Base-by-base conservation (phyloP, 2,113 vertebrate genomes). In the Pterocles gutturalis region DNA sequence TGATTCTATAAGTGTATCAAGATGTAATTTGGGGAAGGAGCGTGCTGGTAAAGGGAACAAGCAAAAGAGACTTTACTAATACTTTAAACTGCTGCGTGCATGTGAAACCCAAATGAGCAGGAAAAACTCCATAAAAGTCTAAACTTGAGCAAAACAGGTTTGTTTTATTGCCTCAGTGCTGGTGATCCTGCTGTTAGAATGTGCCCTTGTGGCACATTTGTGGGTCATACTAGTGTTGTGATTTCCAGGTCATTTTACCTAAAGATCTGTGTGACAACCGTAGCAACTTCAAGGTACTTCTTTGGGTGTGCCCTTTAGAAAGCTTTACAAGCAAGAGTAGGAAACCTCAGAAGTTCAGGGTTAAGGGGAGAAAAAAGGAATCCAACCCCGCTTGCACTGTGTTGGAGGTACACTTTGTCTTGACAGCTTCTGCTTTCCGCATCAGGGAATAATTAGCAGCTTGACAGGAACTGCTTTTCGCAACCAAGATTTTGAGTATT, bases 391-490 rank as follows among this genome's bases (percentile, higher is more conserved):
- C 13, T 60, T 62, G 49, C 3, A 1, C 26, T 46, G 4, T 65
- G 58, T 41, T 38, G 54, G 70, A 66, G 82, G 31, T 82, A 60
- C 1, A 7, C 31, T 86, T 72, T n/a, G 28, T 70, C 67, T 58
- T 46, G 29, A 25, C 26, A 5, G 25, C 66, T 88, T 85, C 79
- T 73, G 62, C 81, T 84, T 87, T 89, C 62, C 78, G 28, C 10
- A 48, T 51, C 43, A 53, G 36, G 46, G 19, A 88, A 51, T 89
- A 90, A 33, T 93, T 87, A 79, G 88, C 90, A 95, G 36, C 22
- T 69, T 94, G 85, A 70, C 75, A 70, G 86, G 71, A 90, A 53
- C 36, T 54, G 45, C 58, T 86, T 92, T 77, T 95, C 76, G 67
- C 90, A 83, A 25, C 45, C 33, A 60, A 26, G 60, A 69, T 83